Evolutionary conservation across 1,140 invertebrate genomes (phyloP), one percentile per base, ranked within the genome.

Genomic region (Drosophila oshimai): DNA sequence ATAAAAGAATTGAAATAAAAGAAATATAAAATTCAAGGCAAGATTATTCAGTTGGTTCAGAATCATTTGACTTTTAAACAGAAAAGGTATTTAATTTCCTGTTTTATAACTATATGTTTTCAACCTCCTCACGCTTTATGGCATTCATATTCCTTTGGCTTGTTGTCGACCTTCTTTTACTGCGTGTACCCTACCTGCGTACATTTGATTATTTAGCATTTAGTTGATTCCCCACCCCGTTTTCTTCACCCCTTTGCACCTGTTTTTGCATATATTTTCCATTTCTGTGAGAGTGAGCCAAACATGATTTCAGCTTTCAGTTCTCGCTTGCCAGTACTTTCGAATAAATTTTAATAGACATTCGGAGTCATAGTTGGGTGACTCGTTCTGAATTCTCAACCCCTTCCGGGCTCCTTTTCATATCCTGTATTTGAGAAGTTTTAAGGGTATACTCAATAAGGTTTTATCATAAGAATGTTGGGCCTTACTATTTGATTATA

Each of bases 271-370:
- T 87, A 80, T 87, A 79, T 86, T 87, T 86, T 87, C 61, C 62
- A 64, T 76, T 87, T 73, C 68, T 69, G 39, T 69, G 28, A 46
- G 67, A 74, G 78, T 83, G 77, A 73, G 79, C 75, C 62, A 67
- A 86, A 79, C 79, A 84, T 84, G 79, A 86, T 80, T 86, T 86
- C 81, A 86, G 78, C 76, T 84, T 83, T 83, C 50, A 71, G 49
- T 53, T 81, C 67, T 26, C 54, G 65, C 80, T 80, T 55, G 51
- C 51, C 75, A 86, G 79, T 80, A 75, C 80, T 87, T 86, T 86
- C 80, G 81, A 87, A 86, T 86, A 86, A 80, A 87, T 86, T 86
- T 86, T 86, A 86, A 87, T 87, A 80, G 80, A 86, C 81, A 87
- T 76, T 86, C 68, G 75, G 42, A 86, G 75, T 76, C 61, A 74